phyloP scores from a whole-genome alignment of 1,140 invertebrate species.

The Oreohelix idahoensis region DNA sequence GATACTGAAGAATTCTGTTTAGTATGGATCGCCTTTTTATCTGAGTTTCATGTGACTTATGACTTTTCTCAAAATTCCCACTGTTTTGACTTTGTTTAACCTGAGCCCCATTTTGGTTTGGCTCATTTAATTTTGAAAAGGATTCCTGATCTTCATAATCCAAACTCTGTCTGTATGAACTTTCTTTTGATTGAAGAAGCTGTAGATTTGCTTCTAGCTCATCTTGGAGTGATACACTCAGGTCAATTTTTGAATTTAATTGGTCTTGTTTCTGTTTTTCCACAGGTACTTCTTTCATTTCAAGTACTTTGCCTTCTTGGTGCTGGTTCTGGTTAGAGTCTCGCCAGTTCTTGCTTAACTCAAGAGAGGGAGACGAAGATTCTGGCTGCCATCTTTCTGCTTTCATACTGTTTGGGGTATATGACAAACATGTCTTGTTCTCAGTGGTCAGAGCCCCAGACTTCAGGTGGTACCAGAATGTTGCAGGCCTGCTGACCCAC shows the following conservation, averaged over 20 bases:
- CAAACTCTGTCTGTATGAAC: too few relatives aligned
- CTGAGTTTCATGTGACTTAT: not conserved
- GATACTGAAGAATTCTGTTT: not conserved
- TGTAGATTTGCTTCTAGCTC: too few relatives aligned
- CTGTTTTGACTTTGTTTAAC: too few relatives aligned
- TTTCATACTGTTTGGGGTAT: not conserved
- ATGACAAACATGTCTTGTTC: not conserved
- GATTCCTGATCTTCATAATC: too few relatives aligned
- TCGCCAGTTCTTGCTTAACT: not conserved
- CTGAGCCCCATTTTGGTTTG: too few relatives aligned
- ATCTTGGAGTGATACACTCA: not conserved
- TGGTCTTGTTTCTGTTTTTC: not conserved
- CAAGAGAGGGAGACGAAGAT: not conserved
- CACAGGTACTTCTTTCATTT: not conserved
- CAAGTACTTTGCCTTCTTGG: not conserved
- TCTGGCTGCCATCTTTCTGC: not conserved
- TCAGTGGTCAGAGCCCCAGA: not conserved
- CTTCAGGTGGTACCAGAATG: not conserved
- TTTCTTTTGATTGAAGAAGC: too few relatives aligned
- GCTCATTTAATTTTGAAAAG: too few relatives aligned
- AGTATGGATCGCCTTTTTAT: not conserved
- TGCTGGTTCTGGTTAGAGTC: not conserved
- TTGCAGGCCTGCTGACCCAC: not conserved
- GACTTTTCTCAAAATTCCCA: not conserved
- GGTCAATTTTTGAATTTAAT: not conserved